Base-by-base conservation (phyloP, 2,797 vertebrate species). In the Uromys caudimaculatus region DNA sequence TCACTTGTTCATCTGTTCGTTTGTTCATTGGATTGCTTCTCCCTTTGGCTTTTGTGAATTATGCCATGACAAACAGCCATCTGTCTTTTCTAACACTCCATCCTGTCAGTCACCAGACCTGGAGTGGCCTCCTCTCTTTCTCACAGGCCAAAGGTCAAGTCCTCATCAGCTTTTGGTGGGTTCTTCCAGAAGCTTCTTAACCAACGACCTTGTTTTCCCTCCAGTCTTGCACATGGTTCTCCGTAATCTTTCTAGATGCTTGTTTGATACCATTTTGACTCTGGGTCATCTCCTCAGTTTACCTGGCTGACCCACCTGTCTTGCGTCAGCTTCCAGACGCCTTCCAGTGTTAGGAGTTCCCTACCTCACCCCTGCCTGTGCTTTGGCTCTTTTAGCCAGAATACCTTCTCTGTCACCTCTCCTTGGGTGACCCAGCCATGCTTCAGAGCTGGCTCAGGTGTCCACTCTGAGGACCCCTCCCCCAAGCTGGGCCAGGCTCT, bases 321-420 rank as follows among this genome's bases (percentile, higher is more conserved):
- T 2, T 64, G 29, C 19, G 11, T 78, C 56, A 6, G 16, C 6
- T 44, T 50, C 76, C 60, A 24, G 14, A 27, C 32, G 60, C 12
- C 56, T 38, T 76, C 47, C 13, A 2, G 24, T 75, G 73, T 64
- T 23, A 35, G 6, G 21, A 54, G 78, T 24, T 56, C 79, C 23
- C 0, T 32, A 29, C 3, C 2, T 86, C 27, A 44, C 2, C 35
- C 13, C n/a, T 52, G 44, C 29, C 0, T n/a, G 13, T 1, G 3
- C 29, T 86, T 21, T 24, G 89, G 75, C 0, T 1, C 2, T 2
- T 92, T 96, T 89, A 90, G 62, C 29, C 84, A 58, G n/a, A 93
- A 54, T 93, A 88, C 11, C 41, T 92, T 92, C 71, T 96, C 81
- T 69, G 77, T 95, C 62, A 44, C 86, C 76, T 35, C 27, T n/a